Evolutionary conservation across 2,888 invertebrate genomes (phyloP), one percentile per base, ranked within the genome.

Genomic region (Exocentrus adspersus): DNA sequence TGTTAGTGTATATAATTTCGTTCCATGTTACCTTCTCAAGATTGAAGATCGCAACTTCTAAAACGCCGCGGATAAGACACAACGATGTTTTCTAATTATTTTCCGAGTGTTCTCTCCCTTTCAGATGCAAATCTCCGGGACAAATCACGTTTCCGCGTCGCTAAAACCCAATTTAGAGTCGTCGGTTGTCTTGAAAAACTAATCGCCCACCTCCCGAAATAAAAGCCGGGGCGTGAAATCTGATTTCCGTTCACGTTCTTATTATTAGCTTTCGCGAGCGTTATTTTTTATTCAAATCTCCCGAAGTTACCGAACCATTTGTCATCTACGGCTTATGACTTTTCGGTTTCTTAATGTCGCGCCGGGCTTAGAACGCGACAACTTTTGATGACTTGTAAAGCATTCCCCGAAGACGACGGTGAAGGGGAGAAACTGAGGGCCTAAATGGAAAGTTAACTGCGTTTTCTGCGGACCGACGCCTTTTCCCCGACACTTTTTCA

Each of bases 231-330:
- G 75, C 77, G 75, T 77, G 78, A 81, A 82, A 82, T 83, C 81
- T 78, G 78, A 80, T 82, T 82, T 82, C 83, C 79, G 78, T 80
- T 80, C 83, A 82, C 83, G 83, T 82, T 80, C 79, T 80, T 82
- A 80, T 83, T 83, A 83, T 83, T 83, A 83, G 82, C 82, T 83
- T 82, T 80, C 76, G 77, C 75, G 78, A 79, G 82, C 81, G 81
- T 81, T 81, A 81, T 81, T 82, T 81, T 82, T 82, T 82, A 83
- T 83, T 83, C 82, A 83, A 82, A 83, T 83, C 81, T 74, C 73
- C 71, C 74, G 74, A 76, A 76, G 75, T 78, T 77, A 74, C 67
- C 71, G 71, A 74, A 79, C 80, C 82, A 80, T 82, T 82, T 82
- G 81, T 82, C 82, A 81, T 81, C 77, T 71, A 68, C 75, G 78